Percentiles rank a stretch among this genome's conserved stretches.
phyloP scores from a whole-genome alignment of 2,888 invertebrate species.

The Parnassius smintheus region DNA sequence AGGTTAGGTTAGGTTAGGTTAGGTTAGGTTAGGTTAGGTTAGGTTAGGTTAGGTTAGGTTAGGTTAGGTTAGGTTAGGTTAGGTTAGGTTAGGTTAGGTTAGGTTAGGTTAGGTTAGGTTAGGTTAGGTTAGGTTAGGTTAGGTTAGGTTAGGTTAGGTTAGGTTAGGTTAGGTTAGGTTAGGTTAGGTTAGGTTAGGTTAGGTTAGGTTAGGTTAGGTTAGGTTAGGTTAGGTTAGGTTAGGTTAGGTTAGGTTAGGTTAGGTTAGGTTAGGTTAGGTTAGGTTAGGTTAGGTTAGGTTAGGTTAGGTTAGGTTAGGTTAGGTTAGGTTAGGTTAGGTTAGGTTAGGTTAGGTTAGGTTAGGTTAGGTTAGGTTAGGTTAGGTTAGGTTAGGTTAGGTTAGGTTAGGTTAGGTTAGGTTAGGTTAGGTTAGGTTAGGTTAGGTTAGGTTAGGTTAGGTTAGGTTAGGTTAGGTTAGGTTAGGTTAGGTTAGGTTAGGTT shows the following conservation, averaged over 20 bases:
- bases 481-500: conserved; percentile 17
- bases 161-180: conserved; percentile 31
- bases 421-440: conserved; percentile 29
- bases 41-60: conserved; percentile 32
- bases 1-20: conserved; percentile 31
- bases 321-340: conserved; percentile 37
- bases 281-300: conserved; percentile 30
- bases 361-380: conserved; percentile 2
- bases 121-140: conserved; percentile 27
- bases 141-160: conserved; percentile 30
- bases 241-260: conserved; percentile 25
- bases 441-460: conserved; percentile 28
- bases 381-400: conserved; percentile 16
- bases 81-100: conserved; percentile 33
- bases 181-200: conserved; percentile 28
- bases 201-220: conserved; percentile 24
- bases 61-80: conserved; percentile 33
- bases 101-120: conserved; percentile 35
- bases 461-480: background rate
- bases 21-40: conserved; percentile 32
- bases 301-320: conserved; percentile 37
- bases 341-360: conserved; percentile 34
- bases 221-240: conserved; percentile 13
- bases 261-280: conserved; percentile 22
- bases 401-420: conserved; percentile 26